These are phyloP conservation scores for Cyclargus thomasi DNA, from an alignment of 1,140 invertebrate species.

Conservation along the genomic window DNA sequence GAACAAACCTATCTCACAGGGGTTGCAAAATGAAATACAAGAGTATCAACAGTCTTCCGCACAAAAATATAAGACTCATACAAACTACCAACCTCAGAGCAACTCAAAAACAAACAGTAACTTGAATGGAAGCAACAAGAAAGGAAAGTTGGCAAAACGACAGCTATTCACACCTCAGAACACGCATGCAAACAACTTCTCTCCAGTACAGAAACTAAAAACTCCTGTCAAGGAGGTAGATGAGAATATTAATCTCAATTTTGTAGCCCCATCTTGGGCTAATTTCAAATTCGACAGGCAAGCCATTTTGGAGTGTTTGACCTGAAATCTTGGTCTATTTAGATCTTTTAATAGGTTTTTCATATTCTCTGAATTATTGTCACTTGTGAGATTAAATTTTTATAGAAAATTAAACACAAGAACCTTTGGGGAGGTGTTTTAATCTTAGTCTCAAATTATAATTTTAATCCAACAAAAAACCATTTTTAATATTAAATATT, in stretches of 20 bases:
- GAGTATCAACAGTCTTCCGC: conserved; percentile 60
- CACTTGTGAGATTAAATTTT: too few species aligned
- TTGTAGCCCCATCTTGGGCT: conserved; percentile 76
- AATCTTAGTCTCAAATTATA: too few species aligned
- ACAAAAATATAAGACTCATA: conserved; percentile 37
- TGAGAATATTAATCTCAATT: conserved; percentile 44
- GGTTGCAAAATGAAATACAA: conserved; percentile 62
- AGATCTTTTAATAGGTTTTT: not conserved
- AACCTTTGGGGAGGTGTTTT: too few species aligned
- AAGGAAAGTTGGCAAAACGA: conserved; percentile 68
- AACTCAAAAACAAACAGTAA: conserved; percentile 33
- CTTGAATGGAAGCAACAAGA: conserved; percentile 49
- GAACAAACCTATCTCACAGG: conserved; percentile 60
- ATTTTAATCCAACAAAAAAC: not conserved
- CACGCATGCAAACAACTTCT: conserved; percentile 40
- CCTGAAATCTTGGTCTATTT: conserved; percentile 37
- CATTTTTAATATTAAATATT: not conserved
- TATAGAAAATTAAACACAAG: too few species aligned
- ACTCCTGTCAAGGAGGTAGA: conserved; percentile 35
- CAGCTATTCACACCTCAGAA: conserved; percentile 73
- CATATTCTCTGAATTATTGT: too few species aligned
- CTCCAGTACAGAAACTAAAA: conserved; percentile 44
- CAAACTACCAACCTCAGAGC: conserved; percentile 27
- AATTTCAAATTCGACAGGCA: conserved; percentile 77
- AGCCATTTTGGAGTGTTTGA: conserved; percentile 75